Evolutionary conservation across 2,888 invertebrate species (phyloP).

Genomic region (Caenorhabditis sp.): DNA sequence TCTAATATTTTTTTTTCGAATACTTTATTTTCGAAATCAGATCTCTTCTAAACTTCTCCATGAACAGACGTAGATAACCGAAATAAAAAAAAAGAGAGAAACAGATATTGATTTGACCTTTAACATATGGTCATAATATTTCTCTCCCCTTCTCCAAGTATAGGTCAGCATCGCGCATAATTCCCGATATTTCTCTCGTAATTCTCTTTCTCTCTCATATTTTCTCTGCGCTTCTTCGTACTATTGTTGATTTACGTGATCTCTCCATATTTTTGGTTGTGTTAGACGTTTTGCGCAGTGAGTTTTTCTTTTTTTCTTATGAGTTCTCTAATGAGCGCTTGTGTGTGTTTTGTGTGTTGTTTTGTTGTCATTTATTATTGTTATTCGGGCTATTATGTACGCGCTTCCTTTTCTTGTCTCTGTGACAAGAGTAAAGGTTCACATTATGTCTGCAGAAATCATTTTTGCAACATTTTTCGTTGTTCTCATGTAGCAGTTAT

Average conservation of each 20-base stretch:
- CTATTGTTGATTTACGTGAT: background rate
- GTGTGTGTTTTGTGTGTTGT: background rate
- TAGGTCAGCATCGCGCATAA: background rate
- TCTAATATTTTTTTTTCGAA: too few relatives aligned
- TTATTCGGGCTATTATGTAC: too few relatives aligned
- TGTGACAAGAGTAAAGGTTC: too few relatives aligned
- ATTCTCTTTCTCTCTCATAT: background rate
- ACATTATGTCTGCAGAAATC: too few relatives aligned
- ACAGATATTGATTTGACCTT: too few relatives aligned
- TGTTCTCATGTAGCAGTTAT: background rate
- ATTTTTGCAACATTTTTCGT: background rate
- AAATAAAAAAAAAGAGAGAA: too few relatives aligned
- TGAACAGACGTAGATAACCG: too few relatives aligned
- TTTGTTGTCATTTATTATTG: background rate
- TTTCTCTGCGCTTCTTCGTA: background rate
- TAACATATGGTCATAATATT: too few relatives aligned
- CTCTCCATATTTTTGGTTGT: background rate
- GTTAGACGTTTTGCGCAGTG: background rate
- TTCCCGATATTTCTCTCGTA: background rate
- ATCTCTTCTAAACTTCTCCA: too few relatives aligned
- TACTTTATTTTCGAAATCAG: too few relatives aligned
- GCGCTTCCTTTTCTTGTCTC: too few relatives aligned
- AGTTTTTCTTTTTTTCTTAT: background rate
- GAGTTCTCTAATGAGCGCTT: background rate
- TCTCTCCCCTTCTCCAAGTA: background rate